These are phyloP conservation scores for Drosophila koepferae DNA, from an alignment of 2,888 invertebrate genomes.

Conservation along the genomic window DNA sequence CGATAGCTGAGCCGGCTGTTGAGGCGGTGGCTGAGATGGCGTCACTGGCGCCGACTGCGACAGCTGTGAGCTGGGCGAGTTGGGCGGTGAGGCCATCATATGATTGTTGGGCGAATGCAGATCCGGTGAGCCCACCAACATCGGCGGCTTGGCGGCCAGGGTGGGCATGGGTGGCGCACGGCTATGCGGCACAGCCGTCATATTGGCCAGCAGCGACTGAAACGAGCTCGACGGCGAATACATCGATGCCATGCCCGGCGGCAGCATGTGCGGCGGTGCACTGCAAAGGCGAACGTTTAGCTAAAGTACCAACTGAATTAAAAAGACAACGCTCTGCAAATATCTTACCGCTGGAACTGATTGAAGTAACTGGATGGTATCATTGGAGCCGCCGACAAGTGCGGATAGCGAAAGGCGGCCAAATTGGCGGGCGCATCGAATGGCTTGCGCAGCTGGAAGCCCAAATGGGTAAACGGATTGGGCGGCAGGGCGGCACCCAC, in stretches of 20 bases:
- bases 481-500: slow-evolving; percentile 91
- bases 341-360: slow-evolving; percentile 86
- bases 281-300: slow-evolving; percentile 85
- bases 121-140: slow-evolving; percentile 81
- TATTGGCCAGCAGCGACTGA: slow-evolving; percentile 90
- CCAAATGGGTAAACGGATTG: slow-evolving; percentile 92
- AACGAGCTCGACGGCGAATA: slow-evolving; percentile 89
- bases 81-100: slow-evolving; percentile 82
- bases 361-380: slow-evolving; percentile 87
- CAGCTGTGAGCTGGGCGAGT: slow-evolving; percentile 78
- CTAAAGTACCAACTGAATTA: slow-evolving; percentile 1
- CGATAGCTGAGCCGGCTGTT: slow-evolving; percentile 88
- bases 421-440: slow-evolving; percentile 89
- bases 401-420: slow-evolving; percentile 90
- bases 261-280: slow-evolving; percentile 88
- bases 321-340: neutral
- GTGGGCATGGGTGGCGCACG: slow-evolving; percentile 68
- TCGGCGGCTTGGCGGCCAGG: slow-evolving; percentile 64
- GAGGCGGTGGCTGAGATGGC: slow-evolving; percentile 85
- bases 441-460: slow-evolving; percentile 91
- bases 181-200: slow-evolving; percentile 87
- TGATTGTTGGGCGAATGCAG: slow-evolving; percentile 82
- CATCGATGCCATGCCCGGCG: slow-evolving; percentile 87
- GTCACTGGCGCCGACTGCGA: slow-evolving; percentile 31
- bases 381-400: slow-evolving; percentile 86